Evolutionary conservation across 2,113 vertebrate genomes (phyloP).

Genomic region (Pluvialis apricaria): DNA sequence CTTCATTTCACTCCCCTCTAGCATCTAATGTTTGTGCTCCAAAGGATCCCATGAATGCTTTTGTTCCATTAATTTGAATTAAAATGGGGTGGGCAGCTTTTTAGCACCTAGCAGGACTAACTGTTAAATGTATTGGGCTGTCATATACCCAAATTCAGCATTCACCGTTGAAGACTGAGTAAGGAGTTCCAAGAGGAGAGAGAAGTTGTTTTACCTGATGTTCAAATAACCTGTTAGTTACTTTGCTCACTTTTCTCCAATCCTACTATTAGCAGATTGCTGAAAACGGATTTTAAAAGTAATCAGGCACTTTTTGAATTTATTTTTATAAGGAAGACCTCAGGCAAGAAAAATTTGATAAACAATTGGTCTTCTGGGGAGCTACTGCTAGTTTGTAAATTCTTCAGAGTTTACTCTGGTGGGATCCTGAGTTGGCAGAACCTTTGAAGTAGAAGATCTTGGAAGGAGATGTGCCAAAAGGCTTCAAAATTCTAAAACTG

Average conservation of each 20-base stretch:
- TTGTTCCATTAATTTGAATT: background rate
- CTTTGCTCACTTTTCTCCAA: background rate
- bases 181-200: background rate
- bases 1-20: background rate
- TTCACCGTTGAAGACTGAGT: background rate
- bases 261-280: no score
- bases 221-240: background rate
- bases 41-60: background rate
- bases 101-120: background rate
- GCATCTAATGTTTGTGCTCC: background rate
- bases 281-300: no score
- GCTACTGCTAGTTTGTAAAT: background rate
- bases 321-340: background rate
- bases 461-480: background rate
- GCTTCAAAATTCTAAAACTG: background rate
- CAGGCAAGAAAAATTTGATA: background rate
- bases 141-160: background rate
- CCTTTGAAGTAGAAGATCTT: background rate
- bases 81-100: background rate
- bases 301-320: background rate
- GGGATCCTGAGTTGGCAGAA: background rate
- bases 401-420: background rate
- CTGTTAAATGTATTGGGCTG: background rate
- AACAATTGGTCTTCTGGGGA: background rate
- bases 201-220: background rate